These are phyloP conservation scores for Lemur catta DNA, from an alignment of 2,797 vertebrate species.

Conservation along the genomic window DNA sequence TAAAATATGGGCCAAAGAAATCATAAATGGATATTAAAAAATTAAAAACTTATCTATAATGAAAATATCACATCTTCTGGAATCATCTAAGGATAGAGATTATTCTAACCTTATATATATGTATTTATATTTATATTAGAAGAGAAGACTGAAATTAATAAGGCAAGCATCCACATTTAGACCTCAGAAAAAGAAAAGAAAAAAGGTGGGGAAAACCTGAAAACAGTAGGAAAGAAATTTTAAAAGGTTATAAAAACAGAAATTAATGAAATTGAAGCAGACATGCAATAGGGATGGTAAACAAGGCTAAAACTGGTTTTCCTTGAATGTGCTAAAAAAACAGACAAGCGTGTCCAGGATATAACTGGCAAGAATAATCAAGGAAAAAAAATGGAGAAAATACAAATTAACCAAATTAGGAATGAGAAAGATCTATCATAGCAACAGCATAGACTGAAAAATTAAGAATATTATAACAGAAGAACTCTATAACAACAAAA, in stretches of 20 bases:
- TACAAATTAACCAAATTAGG: neutral
- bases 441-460: neutral
- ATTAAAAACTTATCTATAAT: neutral
- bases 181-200: neutral
- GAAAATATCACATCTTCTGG: neutral
- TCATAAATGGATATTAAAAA: neutral
- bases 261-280: neutral
- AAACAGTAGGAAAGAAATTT: neutral
- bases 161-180: neutral
- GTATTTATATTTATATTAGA: neutral
- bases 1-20: neutral
- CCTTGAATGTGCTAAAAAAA: neutral
- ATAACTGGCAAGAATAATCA: neutral
- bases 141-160: neutral
- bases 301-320: neutral
- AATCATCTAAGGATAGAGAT: neutral
- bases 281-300: neutral
- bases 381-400: neutral
- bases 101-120: neutral
- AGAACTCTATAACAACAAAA: neutral
- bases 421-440: neutral
- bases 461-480: neutral
- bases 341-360: neutral
- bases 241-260: neutral
- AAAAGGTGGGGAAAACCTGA: neutral